These are phyloP conservation scores for Eristalis pertinax DNA, from an alignment of 2,888 invertebrate genomes.

Conservation along the genomic window DNA sequence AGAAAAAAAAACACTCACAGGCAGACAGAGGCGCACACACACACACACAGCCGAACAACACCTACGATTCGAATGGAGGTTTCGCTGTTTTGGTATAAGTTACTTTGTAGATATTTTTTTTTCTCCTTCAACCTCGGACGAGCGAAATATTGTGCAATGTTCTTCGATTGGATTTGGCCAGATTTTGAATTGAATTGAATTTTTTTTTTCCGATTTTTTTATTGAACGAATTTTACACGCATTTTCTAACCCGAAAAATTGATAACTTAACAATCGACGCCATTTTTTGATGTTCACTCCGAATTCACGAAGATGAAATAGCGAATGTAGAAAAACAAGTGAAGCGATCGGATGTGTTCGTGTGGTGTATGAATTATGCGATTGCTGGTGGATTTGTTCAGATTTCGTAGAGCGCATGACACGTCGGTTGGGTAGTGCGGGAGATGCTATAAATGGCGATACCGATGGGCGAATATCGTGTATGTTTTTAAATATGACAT, in stretches of 20 bases:
- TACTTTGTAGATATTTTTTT: background rate
- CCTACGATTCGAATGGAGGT: constrained; percentile 55
- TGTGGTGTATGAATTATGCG: constrained; percentile 2
- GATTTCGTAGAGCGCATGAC: constrained; percentile 48
- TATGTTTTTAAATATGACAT: background rate
- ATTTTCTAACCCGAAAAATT: constrained; percentile 64
- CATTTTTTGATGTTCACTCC: constrained; percentile 69
- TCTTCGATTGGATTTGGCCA: constrained; percentile 20
- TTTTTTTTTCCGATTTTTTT: constrained; percentile 35
- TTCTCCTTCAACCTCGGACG: constrained; percentile 8
- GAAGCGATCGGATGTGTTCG: constrained; percentile 60
- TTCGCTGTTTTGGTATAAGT: constrained; percentile 5
- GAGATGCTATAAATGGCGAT: background rate
- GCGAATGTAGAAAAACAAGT: constrained; percentile 56
- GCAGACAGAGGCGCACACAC: constrained; percentile 28
- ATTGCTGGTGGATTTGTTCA: constrained; percentile 14
- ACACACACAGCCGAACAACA: constrained; percentile 61
- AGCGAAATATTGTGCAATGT: constrained; percentile 31
- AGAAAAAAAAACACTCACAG: background rate
- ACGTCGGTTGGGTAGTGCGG: constrained; percentile 31
- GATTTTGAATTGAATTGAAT: background rate
- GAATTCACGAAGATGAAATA: constrained; percentile 58
- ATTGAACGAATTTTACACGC: constrained; percentile 47
- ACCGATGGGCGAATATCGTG: constrained; percentile 26
- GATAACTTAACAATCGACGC: constrained; percentile 71